These are phyloP conservation scores for Hippocampus kuda DNA, from an alignment of 2,797 vertebrate species.

Conservation along the genomic window DNA sequence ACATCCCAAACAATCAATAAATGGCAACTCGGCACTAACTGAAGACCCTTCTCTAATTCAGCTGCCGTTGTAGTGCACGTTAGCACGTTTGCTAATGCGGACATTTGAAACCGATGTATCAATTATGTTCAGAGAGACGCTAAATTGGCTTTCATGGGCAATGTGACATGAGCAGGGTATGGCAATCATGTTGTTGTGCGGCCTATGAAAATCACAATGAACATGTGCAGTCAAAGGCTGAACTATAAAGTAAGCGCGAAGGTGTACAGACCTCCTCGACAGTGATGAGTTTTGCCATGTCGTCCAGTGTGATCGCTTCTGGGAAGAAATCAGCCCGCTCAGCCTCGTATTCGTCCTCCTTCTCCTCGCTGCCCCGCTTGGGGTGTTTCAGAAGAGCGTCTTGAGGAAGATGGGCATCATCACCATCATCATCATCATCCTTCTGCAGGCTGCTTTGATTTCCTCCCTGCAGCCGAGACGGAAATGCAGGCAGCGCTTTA, in stretches of 20 bases:
- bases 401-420: slow-evolving; percentile 2
- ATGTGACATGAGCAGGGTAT: not conserved
- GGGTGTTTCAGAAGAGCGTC: slow-evolving; percentile 19
- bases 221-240: not conserved
- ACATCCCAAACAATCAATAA: no score
- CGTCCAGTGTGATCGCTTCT: slow-evolving; percentile 78
- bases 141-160: not conserved
- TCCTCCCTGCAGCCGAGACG: slow-evolving; percentile 21
- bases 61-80: no score
- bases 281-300: slow-evolving; percentile 88
- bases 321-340: slow-evolving; percentile 55
- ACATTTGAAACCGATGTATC: not conserved
- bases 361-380: slow-evolving; percentile 11
- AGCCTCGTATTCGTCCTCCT: slow-evolving; percentile 42
- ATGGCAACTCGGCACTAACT: no score
- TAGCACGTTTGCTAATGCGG: no score
- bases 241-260: not conserved
- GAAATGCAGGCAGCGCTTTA: not conserved
- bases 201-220: not conserved
- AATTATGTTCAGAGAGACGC: not conserved
- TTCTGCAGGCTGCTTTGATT: slow-evolving; percentile 16
- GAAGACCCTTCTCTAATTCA: no score
- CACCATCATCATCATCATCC: slow-evolving; percentile 4
- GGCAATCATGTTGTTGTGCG: no score
- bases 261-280: slow-evolving; percentile 79